phyloP scores from a whole-genome alignment of 2,797 vertebrate genomes.

The Crocodylus rhombifer region DNA sequence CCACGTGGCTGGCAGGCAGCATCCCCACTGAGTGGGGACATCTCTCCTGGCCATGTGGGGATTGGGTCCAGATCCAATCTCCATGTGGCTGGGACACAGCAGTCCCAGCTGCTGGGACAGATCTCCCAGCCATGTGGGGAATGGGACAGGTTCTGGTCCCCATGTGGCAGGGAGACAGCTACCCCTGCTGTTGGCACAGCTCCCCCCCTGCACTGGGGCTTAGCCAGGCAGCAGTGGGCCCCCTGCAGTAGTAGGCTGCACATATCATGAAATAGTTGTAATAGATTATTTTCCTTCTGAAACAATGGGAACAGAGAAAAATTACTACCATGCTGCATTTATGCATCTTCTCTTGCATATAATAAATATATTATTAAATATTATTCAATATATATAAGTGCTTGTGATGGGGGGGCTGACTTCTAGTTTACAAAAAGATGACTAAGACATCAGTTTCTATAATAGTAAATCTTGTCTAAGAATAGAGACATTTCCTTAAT shows the following conservation, averaged over 20 bases:
- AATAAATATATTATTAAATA: no score
- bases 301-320: not conserved
- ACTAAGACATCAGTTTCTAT: not conserved
- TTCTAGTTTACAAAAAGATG: not conserved
- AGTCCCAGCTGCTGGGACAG: no score
- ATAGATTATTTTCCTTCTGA: not conserved
- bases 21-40: no score
- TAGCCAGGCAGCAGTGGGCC: not conserved
- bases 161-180: no score
- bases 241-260: not conserved
- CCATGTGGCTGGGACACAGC: no score
- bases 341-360: not conserved
- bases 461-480: not conserved
- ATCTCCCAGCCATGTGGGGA: no score
- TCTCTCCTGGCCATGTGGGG: no score
- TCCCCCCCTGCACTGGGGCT: not conserved
- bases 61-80: no score
- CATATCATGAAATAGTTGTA: not conserved
- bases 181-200: no score
- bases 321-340: not conserved
- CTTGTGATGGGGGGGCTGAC: not conserved
- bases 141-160: no score
- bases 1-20: no score
- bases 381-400: no score
- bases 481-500: not conserved